Base-by-base conservation (phyloP, 1,140 invertebrate species). In the Odontomachus brunneus region DNA sequence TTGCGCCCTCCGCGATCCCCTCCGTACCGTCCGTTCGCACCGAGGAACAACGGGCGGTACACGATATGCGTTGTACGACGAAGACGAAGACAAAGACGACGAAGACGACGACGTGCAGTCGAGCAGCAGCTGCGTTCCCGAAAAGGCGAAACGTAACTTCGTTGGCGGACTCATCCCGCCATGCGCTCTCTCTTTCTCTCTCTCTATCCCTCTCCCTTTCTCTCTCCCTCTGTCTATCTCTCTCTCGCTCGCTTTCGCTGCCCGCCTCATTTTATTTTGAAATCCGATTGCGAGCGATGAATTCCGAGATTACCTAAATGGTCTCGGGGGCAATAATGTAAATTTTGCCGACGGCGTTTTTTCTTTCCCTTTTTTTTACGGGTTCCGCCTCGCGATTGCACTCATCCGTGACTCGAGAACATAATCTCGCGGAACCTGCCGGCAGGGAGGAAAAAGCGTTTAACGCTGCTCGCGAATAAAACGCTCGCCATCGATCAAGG, bases 251-350 rank as follows among this genome's bases (percentile, higher is more conserved):
- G n/a, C 22, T 75, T 24, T 69, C 73, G 22, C 72, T 59, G n/a
- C 59, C 44, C 15, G 33, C 15, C 62, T 73, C 38, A 73, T 86
- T 49, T 86, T 85, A 63, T 55, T 75, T 76, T 71, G 78, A 83
- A 87, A 87, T 83, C 85, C 85, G 84, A 87, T 87, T 86, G 71
- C 72, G 65, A 49, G 57, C 85, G 85, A 87, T 86, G 84, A 87
- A 86, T 87, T 76, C 85, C 80, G 66, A 83, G 85, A 87, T 87
- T 84, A 65, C 67, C 82, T 87, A 73, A 87, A 86, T 69, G 67
- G 81, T 80, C 86, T 84, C 81, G 60, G 59, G 82, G 51, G 71
- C 67, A 84, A 87, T 87, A 84, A 88, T 71, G 81, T 84, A 87
- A 83, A 86, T 86, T 86, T 83, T 74, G 57, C 84, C 72, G 73